Evolutionary conservation across 2,113 vertebrate species (phyloP), one percentile per base, ranked within the genome.

Genomic region (Tachysurus vachellii): DNA sequence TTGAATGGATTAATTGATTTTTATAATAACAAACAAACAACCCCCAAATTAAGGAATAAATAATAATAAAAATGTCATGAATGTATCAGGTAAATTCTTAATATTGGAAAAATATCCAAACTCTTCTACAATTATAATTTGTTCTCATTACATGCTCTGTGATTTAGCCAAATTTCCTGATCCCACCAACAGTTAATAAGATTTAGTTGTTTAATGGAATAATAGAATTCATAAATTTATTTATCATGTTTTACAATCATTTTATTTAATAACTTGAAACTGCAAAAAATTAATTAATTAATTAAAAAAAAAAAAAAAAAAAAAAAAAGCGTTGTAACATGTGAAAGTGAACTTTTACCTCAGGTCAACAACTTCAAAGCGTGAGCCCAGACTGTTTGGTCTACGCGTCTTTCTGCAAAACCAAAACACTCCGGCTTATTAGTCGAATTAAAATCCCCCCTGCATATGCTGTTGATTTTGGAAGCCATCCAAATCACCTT

Each of bases 361-460:
- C 54, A 19, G 86, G 86, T 83, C 80, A 26, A 31, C 70, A 36
- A 82, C 86, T 87, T 82, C 28, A 53, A 82, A 76, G 47, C 6
- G 57, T 1, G 70, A 75, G 70, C 86, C 70, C 86, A 83, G 81
- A 77, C 86, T 87, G 86, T 77, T 87, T 77, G 86, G 81, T 83
- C 86, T 83, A 82, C 14, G 81, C 70, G 19, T 82, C 44, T 83
- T 31, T 76, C 81, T 31, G 57, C 31, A 42, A 83, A 77, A 87
- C 86, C 86, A 87, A 76, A 87, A 87, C 86, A 87, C 80, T 64
- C 57, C 59, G 31, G 70, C 81, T 83, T 83, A 83, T 87, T 87
- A 87, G 81, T 59, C 9, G 77, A 53, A 57, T 85, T 79, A 71
- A 79, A 81, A 83, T 81, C 53, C 70, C 81, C 71, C 56, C 19